Percentiles rank a stretch among this genome's conserved stretches.
phyloP scores from a whole-genome alignment of 2,113 vertebrate species.

The Clarias batrachus region DNA sequence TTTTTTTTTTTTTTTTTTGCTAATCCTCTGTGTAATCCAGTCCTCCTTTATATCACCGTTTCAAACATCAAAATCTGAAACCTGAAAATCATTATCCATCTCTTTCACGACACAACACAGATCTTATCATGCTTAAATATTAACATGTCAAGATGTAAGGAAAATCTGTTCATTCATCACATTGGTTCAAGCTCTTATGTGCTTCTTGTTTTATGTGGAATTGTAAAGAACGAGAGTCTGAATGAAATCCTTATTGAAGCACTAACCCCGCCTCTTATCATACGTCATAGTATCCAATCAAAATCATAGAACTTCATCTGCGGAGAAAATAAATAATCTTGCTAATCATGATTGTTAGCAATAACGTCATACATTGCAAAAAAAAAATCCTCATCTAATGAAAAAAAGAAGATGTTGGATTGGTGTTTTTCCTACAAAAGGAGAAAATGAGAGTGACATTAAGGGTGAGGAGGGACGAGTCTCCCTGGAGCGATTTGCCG shows the following conservation, averaged over 20 bases:
- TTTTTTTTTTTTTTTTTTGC: neutral
- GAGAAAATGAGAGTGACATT: slow-evolving; percentile 47
- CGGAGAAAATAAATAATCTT: neutral
- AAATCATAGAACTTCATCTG: neutral
- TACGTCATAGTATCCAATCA: neutral
- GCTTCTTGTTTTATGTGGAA: neutral
- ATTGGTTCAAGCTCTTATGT: neutral
- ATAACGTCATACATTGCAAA: neutral
- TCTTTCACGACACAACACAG: slow-evolving; percentile 13
- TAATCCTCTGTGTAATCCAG: slow-evolving; percentile 21
- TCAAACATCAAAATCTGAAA: slow-evolving; percentile 35
- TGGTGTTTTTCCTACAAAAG: slow-evolving; percentile 24
- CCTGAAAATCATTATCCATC: slow-evolving; percentile 40
- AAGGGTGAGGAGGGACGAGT: slow-evolving; percentile 36
- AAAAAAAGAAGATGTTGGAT: neutral
- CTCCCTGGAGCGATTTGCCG: slow-evolving; percentile 34
- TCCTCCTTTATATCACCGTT: neutral
- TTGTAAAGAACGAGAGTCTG: neutral
- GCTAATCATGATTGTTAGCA: neutral
- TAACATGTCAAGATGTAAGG: neutral
- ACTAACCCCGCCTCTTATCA: neutral
- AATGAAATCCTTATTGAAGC: neutral
- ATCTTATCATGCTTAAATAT: slow-evolving; percentile 30
- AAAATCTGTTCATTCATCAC: too few relatives aligned
- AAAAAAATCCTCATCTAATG: neutral